phyloP scores from a whole-genome alignment of 2,113 vertebrate genomes.

The Charadrius vociferus region DNA sequence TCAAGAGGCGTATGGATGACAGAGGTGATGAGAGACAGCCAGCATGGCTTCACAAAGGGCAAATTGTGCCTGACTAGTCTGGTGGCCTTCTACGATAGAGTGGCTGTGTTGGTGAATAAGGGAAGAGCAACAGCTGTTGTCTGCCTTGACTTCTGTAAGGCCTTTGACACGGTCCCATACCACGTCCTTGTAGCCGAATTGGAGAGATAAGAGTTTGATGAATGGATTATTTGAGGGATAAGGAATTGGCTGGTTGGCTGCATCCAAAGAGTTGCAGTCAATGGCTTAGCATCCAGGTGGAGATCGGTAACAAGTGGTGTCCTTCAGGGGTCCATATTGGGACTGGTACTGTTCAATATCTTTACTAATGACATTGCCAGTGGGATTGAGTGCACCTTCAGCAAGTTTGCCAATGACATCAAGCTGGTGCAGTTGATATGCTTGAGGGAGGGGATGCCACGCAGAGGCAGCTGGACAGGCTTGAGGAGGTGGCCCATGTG shows the following conservation, averaged over 20 bases:
- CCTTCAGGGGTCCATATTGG: not conserved
- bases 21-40: not conserved
- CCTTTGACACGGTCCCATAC: not conserved
- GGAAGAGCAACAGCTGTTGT: not conserved
- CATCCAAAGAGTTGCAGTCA: not conserved
- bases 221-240: not conserved
- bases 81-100: not conserved
- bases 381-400: not conserved
- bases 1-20: not conserved
- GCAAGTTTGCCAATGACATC: not conserved
- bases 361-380: not conserved
- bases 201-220: not conserved
- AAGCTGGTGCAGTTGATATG: not conserved
- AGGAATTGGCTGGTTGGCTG: not conserved
- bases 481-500: not conserved
- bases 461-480: no score
- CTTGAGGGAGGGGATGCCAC: not conserved
- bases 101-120: not conserved
- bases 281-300: not conserved
- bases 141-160: not conserved
- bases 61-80: not conserved
- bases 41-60: not conserved
- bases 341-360: not conserved
- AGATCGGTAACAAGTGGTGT: not conserved
- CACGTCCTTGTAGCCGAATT: not conserved